Conservation (phyloP, 35 echinoderm and acorn worm genomes). For the Heliocidaris erythrogramma region DNA sequence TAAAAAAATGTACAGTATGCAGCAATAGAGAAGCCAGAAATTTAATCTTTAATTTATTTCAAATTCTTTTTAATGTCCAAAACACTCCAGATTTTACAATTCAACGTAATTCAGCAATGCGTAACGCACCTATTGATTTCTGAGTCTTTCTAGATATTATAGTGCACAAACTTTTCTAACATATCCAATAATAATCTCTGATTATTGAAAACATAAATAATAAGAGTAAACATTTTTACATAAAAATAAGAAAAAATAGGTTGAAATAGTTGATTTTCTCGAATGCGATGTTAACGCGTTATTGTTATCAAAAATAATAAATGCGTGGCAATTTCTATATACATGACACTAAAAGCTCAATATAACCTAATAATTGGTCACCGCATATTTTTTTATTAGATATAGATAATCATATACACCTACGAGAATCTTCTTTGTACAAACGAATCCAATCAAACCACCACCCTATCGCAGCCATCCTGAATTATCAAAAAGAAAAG, state of each 20-base stretch:
- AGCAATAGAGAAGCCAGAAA: neutral
- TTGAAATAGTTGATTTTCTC: neutral
- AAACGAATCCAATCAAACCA: neutral
- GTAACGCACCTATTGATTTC: neutral
- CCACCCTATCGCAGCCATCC: neutral
- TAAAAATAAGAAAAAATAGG: neutral
- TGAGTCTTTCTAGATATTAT: slow-evolving; percentile 17
- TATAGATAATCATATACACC: slow-evolving; percentile 24
- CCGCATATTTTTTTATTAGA: neutral
- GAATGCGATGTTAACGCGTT: neutral
- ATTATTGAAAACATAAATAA: neutral
- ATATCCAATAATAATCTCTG: neutral
- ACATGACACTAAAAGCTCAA: neutral
- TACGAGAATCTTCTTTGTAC: slow-evolving; percentile 11
- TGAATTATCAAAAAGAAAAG: neutral
- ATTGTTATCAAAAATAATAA: slow-evolving; percentile 42
- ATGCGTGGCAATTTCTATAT: slow-evolving; percentile 29
- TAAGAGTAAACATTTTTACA: neutral
- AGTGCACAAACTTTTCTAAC: neutral
- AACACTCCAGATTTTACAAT: slow-evolving; percentile 34
- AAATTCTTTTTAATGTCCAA: neutral
- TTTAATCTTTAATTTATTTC: neutral
- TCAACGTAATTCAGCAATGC: neutral
- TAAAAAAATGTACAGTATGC: neutral
- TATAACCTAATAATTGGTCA: slow-evolving; percentile 4